phyloP scores from a whole-genome alignment of 2,797 vertebrate species.

The Muraenolepis orangiensis region DNA sequence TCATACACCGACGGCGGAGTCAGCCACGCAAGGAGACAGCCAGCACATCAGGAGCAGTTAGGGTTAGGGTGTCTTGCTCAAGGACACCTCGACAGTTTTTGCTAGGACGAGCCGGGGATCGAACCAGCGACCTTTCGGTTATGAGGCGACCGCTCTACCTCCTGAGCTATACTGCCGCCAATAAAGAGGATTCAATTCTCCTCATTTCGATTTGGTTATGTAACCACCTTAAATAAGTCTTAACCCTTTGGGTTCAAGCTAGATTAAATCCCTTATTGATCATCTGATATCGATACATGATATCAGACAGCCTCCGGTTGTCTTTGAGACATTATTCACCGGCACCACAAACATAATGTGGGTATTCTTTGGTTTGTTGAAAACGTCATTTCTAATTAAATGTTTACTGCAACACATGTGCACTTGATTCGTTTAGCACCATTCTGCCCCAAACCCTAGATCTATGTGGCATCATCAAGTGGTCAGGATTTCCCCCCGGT shows the following conservation, averaged over 20 bases:
- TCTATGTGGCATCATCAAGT: background rate
- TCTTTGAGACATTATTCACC: background rate
- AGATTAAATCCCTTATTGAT: background rate
- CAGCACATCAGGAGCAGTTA: too few species aligned
- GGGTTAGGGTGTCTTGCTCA: too few species aligned
- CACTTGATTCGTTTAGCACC: background rate
- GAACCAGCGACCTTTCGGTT: too few species aligned
- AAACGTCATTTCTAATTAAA: background rate
- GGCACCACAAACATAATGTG: background rate
- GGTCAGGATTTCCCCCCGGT: background rate
- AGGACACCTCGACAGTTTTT: too few species aligned
- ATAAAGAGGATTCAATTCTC: too few species aligned
- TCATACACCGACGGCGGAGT: too few species aligned
- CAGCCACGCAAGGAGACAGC: too few species aligned
- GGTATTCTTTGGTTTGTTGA: background rate
- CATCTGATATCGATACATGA: background rate
- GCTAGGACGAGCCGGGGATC: too few species aligned
- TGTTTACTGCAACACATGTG: background rate
- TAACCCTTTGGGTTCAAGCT: background rate
- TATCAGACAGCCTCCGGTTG: background rate
- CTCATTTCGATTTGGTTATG: too few species aligned
- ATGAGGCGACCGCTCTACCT: too few species aligned
- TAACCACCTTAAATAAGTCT: too few species aligned
- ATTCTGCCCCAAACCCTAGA: background rate
- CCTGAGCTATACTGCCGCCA: too few species aligned